Conservation (phyloP, 2,888 invertebrate species). For the Campoplex nolae region DNA sequence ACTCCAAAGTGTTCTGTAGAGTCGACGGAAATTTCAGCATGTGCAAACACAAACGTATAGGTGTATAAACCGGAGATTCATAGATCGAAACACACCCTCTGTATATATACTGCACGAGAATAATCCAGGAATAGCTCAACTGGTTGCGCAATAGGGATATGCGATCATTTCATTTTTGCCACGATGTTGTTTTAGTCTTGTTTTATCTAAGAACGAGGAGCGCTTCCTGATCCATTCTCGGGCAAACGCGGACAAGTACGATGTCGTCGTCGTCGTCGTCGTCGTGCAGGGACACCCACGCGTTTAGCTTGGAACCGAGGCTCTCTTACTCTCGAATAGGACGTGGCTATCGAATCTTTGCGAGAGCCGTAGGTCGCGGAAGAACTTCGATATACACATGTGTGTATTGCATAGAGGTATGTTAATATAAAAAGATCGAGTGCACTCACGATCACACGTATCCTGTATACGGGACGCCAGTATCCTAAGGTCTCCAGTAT, state of each 20-base stretch:
- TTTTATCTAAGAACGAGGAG: slow-evolving; percentile 46
- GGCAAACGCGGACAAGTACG: slow-evolving; percentile 31
- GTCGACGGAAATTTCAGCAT: neutral
- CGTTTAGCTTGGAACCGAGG: slow-evolving; percentile 42
- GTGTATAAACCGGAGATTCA: neutral
- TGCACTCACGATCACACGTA: slow-evolving; percentile 55
- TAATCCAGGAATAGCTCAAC: slow-evolving; percentile 55
- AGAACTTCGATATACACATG: slow-evolving; percentile 51
- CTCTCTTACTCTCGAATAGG: slow-evolving; percentile 65
- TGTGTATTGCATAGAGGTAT: slow-evolving; percentile 1
- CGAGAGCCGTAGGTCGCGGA: slow-evolving; percentile 64
- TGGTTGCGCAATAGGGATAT: slow-evolving; percentile 61
- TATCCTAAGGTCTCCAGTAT: slow-evolving; percentile 25
- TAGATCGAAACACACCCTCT: neutral
- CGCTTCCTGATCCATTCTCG: slow-evolving; percentile 69
- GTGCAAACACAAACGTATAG: neutral
- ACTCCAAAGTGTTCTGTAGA: neutral
- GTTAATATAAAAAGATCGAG: slow-evolving; percentile 50
- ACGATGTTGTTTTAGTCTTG: slow-evolving; percentile 20
- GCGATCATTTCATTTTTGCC: slow-evolving; percentile 31
- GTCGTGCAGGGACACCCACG: slow-evolving; percentile 65
- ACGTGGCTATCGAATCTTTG: slow-evolving; percentile 63
- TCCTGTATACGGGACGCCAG: slow-evolving; percentile 33
- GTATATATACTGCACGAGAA: slow-evolving; percentile 38
- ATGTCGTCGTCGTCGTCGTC: slow-evolving; percentile 41